Base-by-base conservation (phyloP, 2,113 vertebrate genomes). In the Carassius gibelio region DNA sequence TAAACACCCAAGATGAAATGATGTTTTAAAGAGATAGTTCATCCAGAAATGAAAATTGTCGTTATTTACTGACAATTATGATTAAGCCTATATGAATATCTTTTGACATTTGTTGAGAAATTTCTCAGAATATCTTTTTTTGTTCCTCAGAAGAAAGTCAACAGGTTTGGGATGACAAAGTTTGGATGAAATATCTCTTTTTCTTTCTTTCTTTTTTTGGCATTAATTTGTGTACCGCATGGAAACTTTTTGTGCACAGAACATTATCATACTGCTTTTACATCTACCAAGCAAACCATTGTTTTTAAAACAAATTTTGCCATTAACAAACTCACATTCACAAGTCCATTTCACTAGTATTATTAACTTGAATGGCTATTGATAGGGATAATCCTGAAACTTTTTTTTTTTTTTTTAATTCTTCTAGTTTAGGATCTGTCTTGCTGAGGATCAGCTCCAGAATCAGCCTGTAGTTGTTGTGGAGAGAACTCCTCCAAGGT, bases 401-500 rank as follows among this genome's bases (percentile, higher is more conserved):
- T 4, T 10, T 52, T 14, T 4, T 84, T 55, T 6, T 55, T 0
- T 14, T 4, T 84, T 55, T 6, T 55, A 0, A 61, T 5, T 62
- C 55, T 9, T 19, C 10, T 82, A 88, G 87, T 19, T 2, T 21
- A 45, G 2, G 14, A 19, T 36, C 34, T 48, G 36, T 66, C 30
- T 84, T 38, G 9, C 62, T 21, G 84, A 83, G n/a, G 69, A 38
- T 11, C 59, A 64, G 5, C 84, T 86, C 36, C 84, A 84, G 75
- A 86, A 84, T 52, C 48, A 81, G 42, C 52, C 76, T 8, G 81
- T 84, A 21, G 81, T 84, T 84, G 57, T 88, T 42, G 48, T 88
- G 36, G 87, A 88, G 75, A 83, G 71, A 72, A 86, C 81, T 55
- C 81, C 87, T 80, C 81, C 87, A 80, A 86, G 87, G 87, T 79